Evolutionary conservation across 2,888 invertebrate species (phyloP), one percentile per base, ranked within the genome.

Genomic region (Polyommatus icarus): DNA sequence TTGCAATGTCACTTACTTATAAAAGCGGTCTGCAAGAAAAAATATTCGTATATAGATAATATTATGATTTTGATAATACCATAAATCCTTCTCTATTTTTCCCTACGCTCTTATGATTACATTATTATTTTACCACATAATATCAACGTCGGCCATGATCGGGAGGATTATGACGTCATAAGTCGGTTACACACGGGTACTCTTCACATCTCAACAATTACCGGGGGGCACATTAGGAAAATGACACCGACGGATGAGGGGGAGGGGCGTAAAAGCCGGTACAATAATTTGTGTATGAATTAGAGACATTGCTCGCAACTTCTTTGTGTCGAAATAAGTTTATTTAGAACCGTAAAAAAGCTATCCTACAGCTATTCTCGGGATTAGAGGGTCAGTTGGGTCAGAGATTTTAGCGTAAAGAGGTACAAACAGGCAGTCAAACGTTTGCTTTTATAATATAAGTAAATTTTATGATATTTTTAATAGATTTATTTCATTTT

Each of bases 161-260:
- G 24, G 61, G 24, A 61, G 8, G 61, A 8, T 61, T 61, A 61
- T 61, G 61, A 3, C 24, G 61, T 61, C 61, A 61, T 61, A 61
- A 61, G 24, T 20, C 12, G 24, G 10, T 61, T 61, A 61, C 20
- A 12, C 12, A 12, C 12, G 3, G 10, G 59, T 59, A 24, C 61
- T 24, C 8, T 73, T 50, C 6, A 50, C 73, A 73, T 73, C 46
- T 50, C 73, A 40, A 73, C 73, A 73, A 50, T 73, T 73, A 73
- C 73, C 24, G 20, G 24, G 40, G 10, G 10, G n/a, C 8, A 72
- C 72, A 73, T 73, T 73, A 73, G 72, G 40, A 46, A 73, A 73
- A 50, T 73, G 50, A 73, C 73, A 24, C 61, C 61, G 24, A 24
- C 61, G 10, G 24, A 61, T 24, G 20, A 20, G 61, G 61, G 61